Conservation (phyloP, 2,888 invertebrate species). For the Orthosia gothica region DNA sequence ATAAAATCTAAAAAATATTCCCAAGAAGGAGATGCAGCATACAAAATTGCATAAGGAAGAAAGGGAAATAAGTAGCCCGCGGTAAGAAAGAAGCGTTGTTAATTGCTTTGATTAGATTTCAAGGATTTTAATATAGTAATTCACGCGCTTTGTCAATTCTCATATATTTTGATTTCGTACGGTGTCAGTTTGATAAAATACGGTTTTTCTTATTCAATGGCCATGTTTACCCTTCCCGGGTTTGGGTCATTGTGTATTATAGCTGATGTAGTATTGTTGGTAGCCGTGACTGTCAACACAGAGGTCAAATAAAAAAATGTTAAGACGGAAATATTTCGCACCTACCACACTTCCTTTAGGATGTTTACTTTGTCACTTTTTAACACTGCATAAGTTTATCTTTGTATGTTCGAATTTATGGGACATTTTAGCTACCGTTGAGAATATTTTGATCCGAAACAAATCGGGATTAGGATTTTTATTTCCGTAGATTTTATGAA, state of each 20-base stretch:
- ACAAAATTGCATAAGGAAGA: slow-evolving; percentile 60
- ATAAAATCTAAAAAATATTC: slow-evolving; percentile 76
- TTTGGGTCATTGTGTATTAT: slow-evolving; percentile 83
- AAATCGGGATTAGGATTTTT: slow-evolving; percentile 61
- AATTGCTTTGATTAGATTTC: slow-evolving; percentile 91
- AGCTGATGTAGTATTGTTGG: slow-evolving; percentile 81
- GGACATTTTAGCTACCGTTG: slow-evolving; percentile 55
- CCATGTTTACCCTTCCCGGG: slow-evolving; percentile 87
- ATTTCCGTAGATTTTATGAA: slow-evolving; percentile 26
- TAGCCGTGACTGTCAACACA: slow-evolving; percentile 87
- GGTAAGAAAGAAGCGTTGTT: slow-evolving; percentile 83
- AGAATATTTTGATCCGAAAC: slow-evolving; percentile 58
- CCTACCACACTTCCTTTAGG: slow-evolving; percentile 80
- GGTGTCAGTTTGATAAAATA: slow-evolving; percentile 81
- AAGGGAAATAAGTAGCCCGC: slow-evolving; percentile 66
- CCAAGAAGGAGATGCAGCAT: slow-evolving; percentile 73
- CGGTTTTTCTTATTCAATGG: slow-evolving; percentile 82
- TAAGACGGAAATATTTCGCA: slow-evolving; percentile 87
- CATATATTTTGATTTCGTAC: slow-evolving; percentile 89
- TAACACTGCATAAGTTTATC: slow-evolving; percentile 59
- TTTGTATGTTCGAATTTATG: slow-evolving; percentile 56
- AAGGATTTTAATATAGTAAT: slow-evolving; percentile 91
- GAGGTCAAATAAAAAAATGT: slow-evolving; percentile 79
- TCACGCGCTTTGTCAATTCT: slow-evolving; percentile 87
- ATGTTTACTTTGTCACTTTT: slow-evolving; percentile 82